These are phyloP conservation scores for Drosophila pruinosa DNA, from an alignment of 1,140 invertebrate species.

Conservation along the genomic window DNA sequence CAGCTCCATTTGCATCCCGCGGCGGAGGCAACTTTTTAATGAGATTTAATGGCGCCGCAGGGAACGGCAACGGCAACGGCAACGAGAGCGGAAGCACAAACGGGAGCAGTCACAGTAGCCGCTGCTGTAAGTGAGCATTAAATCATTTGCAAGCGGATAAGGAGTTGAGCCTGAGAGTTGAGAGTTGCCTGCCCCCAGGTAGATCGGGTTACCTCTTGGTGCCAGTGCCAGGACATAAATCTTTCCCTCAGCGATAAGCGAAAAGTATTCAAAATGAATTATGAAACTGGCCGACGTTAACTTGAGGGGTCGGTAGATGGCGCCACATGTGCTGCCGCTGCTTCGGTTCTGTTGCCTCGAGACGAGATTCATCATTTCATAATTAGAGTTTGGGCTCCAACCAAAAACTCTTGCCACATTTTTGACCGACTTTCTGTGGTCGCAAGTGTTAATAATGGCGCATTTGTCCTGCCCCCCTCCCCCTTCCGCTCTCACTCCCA, in stretches of 20 bases:
- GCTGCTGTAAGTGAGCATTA: slow-evolving; percentile 69
- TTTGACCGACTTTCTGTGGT: slow-evolving; percentile 76
- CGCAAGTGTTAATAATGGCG: slow-evolving; percentile 77
- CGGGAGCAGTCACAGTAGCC: slow-evolving; percentile 41
- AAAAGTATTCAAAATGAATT: slow-evolving; percentile 77
- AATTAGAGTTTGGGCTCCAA: slow-evolving; percentile 55
- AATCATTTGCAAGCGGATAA: slow-evolving; percentile 71
- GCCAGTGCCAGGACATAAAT: slow-evolving; percentile 60
- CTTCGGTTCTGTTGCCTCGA: not conserved
- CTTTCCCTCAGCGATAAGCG: slow-evolving; percentile 74
- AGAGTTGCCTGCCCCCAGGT: slow-evolving; percentile 27
- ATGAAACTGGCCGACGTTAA: slow-evolving; percentile 43
- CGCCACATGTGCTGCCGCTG: slow-evolving; percentile 30
- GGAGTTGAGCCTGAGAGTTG: slow-evolving; percentile 54
- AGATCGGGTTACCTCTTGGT: slow-evolving; percentile 59
- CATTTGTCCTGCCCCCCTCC: slow-evolving; percentile 33
- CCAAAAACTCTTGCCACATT: slow-evolving; percentile 28
- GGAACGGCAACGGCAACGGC: slow-evolving; percentile 30
- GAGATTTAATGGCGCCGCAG: slow-evolving; percentile 76
- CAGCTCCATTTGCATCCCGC: not conserved
- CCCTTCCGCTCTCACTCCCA: too few relatives aligned
- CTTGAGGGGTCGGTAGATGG: slow-evolving; percentile 1
- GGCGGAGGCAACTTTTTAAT: slow-evolving; percentile 66
- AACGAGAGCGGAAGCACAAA: not conserved
- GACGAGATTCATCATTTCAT: slow-evolving; percentile 68